Evolutionary conservation across 1,140 invertebrate species (phyloP).

Genomic region (Mycetomoellerius zeteki): DNA sequence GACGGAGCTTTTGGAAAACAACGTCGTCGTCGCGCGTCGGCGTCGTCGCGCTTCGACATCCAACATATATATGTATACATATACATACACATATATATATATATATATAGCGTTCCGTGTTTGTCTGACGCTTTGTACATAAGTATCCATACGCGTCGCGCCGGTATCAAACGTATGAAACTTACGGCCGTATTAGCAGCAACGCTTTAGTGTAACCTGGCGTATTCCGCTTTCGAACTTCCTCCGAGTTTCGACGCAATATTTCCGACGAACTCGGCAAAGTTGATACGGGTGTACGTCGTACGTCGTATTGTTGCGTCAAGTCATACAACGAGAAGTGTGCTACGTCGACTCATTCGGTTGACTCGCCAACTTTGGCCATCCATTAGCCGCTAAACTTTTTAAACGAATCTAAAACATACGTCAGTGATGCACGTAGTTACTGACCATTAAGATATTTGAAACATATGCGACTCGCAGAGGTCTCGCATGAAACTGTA

Average conservation of each 20-base stretch:
- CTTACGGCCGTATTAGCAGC: conserved; percentile 70
- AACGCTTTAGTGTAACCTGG: conserved; percentile 74
- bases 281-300: conserved; percentile 57
- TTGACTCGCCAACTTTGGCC: conserved; percentile 19
- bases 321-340: background rate
- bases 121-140: conserved; percentile 22
- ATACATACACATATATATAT: no score
- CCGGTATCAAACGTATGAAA: conserved; percentile 71
- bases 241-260: conserved; percentile 67
- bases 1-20: conserved; percentile 74
- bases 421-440: background rate
- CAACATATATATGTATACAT: background rate
- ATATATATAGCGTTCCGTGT: background rate
- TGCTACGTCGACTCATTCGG: background rate
- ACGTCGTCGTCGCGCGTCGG: conserved; percentile 32
- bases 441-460: background rate
- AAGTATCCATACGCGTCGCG: conserved; percentile 6
- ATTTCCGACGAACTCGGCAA: conserved; percentile 69
- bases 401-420: conserved; percentile 22
- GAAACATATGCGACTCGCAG: background rate
- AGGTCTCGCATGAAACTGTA: background rate
- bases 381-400: conserved; percentile 17
- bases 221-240: conserved; percentile 72
- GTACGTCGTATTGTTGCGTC: conserved; percentile 44
- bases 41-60: conserved; percentile 1